Evolutionary conservation across 2,888 invertebrate species (phyloP), one percentile per base, ranked within the genome.

Genomic region (Byasa hedistus): DNA sequence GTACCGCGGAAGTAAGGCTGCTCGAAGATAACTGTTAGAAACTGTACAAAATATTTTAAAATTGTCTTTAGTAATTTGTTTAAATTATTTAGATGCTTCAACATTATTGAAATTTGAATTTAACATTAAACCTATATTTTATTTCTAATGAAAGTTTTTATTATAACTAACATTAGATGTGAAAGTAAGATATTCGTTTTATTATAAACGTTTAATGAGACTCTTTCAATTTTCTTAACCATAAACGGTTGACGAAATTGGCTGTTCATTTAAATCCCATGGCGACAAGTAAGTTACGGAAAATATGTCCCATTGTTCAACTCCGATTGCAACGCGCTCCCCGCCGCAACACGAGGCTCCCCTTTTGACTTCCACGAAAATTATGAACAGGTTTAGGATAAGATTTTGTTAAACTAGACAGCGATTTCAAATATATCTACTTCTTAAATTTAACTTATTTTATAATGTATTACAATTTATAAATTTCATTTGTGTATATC

Each of bases 281-380:
- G 71, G 71, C 77, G 75, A 79, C 79, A 80, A 83, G 77, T 77
- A 73, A 75, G 74, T 79, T 79, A 77, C 73, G 76, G 73, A 82
- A 83, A 84, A 85, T 84, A 82, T 82, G 80, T 83, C 79, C 80
- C 81, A 80, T 82, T 85, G 81, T 81, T 80, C 76, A 75, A 75
- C 75, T 78, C 78, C 82, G 79, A 83, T 85, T 81, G 83, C 77
- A 78, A 78, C 79, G 81, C 80, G 77, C 82, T 76, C 85, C 84
- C 83, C 77, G 76, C 72, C 73, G 70, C 74, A 65, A 73, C 68
- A 74, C 74, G 68, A 75, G 75, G 19, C 79, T 79, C 83, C 85
- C 83, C 81, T 80, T 59, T 79, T 76, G 77, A 76, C 77, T 80
- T 74, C 75, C 74, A 77, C 79, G 76, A 79, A 84, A 86, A 83